Conservation (phyloP, 2,797 vertebrate species). For the Chelon auratus region DNA sequence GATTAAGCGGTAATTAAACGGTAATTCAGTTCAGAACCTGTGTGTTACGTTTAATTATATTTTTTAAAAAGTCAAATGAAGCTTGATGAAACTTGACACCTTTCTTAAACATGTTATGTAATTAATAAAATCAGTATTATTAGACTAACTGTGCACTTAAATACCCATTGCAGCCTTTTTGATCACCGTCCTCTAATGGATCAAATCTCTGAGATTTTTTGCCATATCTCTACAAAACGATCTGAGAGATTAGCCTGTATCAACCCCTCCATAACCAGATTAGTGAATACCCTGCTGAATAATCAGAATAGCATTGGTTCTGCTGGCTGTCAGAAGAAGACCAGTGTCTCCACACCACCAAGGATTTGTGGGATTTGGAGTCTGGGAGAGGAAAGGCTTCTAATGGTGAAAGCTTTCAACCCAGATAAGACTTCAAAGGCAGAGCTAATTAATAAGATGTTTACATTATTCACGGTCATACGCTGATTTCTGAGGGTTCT, state of each 20-base stretch:
- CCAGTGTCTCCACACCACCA: slow-evolving; percentile 65
- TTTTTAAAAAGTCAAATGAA: slow-evolving; percentile 8
- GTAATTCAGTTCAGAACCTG: not conserved
- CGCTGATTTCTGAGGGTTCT: slow-evolving; percentile 70
- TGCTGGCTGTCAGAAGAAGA: slow-evolving; percentile 56
- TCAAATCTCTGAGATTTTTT: slow-evolving; percentile 63
- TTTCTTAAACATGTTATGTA: slow-evolving; percentile 1
- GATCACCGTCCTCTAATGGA: slow-evolving; percentile 60
- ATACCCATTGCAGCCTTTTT: slow-evolving; percentile 53
- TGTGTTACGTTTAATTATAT: not conserved
- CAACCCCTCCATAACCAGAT: slow-evolving; percentile 68
- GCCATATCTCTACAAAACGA: slow-evolving; percentile 56
- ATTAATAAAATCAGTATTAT: slow-evolving; percentile 7
- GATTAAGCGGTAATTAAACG: too few relatives aligned
- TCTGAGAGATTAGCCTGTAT: slow-evolving; percentile 73
- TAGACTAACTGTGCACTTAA: slow-evolving; percentile 13
- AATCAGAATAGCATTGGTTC: slow-evolving; percentile 72
- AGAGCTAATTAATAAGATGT: slow-evolving; percentile 85
- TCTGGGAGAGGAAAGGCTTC: slow-evolving; percentile 69
- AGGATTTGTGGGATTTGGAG: slow-evolving; percentile 82
- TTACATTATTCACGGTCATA: slow-evolving; percentile 83
- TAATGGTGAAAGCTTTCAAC: slow-evolving; percentile 73
- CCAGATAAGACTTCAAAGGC: slow-evolving; percentile 85
- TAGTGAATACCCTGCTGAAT: slow-evolving; percentile 63
- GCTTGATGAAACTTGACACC: not conserved